Percentiles rank a stretch among this genome's conserved stretches.
Evolutionary conservation across 2,797 vertebrate species (phyloP).

Genomic region (Crax fasciolata): DNA sequence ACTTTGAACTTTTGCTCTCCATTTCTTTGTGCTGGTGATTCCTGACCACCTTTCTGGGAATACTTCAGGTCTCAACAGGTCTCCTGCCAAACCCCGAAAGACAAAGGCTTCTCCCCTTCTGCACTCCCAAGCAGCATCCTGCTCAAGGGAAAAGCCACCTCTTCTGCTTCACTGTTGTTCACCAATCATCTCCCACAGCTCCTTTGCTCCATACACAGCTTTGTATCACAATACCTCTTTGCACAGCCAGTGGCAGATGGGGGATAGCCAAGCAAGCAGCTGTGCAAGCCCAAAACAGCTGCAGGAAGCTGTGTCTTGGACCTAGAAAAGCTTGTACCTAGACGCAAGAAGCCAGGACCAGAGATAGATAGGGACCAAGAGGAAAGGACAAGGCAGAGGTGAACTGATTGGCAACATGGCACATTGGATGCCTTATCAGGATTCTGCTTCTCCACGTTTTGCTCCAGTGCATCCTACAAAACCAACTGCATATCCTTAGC

Average conservation of each 20-base stretch:
- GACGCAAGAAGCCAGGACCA: neutral
- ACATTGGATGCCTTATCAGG: neutral
- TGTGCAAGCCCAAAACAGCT: neutral
- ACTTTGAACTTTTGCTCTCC: neutral
- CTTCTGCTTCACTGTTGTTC: neutral
- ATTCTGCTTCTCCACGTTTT: neutral
- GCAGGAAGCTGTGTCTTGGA: neutral
- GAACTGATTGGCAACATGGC: neutral
- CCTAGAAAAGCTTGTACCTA: neutral
- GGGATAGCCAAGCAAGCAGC: rapidly evolving
- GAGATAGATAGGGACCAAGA: neutral
- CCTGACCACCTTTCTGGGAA: neutral
- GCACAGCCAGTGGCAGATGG: neutral
- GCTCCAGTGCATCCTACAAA: neutral
- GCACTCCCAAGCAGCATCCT: neutral
- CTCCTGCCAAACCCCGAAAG: neutral
- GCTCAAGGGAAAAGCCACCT: neutral
- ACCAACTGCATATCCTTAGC: neutral
- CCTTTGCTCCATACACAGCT: neutral
- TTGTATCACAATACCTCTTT: neutral
- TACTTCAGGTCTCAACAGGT: neutral
- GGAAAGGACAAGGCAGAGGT: neutral
- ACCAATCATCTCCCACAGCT: rapidly evolving
- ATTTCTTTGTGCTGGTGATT: rapidly evolving
- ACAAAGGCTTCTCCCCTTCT: rapidly evolving